Percentiles rank a stretch among this genome's conserved stretches.
These are phyloP conservation scores for Vulpes ferrilata DNA, from an alignment of 2,113 vertebrate species.

Conservation along the genomic window DNA sequence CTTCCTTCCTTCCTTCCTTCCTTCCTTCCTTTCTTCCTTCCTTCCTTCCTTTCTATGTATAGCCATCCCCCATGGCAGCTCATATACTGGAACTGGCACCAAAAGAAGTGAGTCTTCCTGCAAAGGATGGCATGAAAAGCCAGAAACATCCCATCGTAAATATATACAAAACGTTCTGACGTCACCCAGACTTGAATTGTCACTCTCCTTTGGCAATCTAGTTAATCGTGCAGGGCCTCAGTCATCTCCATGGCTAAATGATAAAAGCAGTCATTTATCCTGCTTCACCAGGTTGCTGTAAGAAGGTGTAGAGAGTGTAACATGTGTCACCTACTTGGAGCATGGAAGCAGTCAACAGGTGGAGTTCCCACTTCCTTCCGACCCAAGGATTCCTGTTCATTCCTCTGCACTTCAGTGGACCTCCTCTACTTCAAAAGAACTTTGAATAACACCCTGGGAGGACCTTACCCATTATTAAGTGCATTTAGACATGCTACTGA, in stretches of 20 bases:
- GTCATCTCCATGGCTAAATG: fast-evolving
- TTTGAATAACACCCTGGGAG: background rate
- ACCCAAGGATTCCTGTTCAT: background rate
- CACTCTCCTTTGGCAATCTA: background rate
- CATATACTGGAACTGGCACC: background rate
- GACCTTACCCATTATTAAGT: background rate
- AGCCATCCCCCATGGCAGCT: too few relatives aligned
- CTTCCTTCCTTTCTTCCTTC: fast-evolving
- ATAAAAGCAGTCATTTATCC: too few relatives aligned
- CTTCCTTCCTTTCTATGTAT: background rate
- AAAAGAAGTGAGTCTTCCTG: background rate
- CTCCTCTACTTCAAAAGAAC: background rate
- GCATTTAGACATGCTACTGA: background rate
- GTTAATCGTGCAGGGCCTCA: background rate
- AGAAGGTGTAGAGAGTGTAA: background rate
- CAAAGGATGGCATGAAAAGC: background rate
- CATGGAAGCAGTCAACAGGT: background rate
- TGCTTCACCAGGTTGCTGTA: background rate
- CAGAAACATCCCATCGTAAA: background rate
- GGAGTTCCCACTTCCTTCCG: background rate
- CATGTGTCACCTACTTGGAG: background rate
- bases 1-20: background rate
- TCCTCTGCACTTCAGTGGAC: background rate
- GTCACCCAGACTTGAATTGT: background rate
- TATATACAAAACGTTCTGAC: background rate